Evolutionary conservation across 1,140 invertebrate species (phyloP), one percentile per base, ranked within the genome.

Genomic region (Tetragnatha versicolor): DNA sequence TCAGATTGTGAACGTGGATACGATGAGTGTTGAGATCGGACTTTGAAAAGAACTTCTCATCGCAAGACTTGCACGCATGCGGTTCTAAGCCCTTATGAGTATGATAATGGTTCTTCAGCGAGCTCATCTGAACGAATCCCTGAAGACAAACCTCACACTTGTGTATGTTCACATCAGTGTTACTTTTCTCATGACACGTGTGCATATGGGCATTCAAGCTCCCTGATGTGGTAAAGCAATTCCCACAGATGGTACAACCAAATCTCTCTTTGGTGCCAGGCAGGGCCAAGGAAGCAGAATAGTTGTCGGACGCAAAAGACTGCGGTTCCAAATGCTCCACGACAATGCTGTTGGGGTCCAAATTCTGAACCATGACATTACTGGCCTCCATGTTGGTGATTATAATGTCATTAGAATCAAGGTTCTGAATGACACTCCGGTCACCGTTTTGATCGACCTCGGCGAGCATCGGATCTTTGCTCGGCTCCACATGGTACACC

Each of bases 371-470:
- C 73, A 77, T 77, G 10, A 77, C 53, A 55, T 35, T 55, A 14
- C 31, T 66, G n/a, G 58, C 35, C 35, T 77, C 42, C n/a, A 65
- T 33, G 29, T 20, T 47, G 12, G 73, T 77, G 4, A 77, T 47
- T 3, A 77, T 77, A 9, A 77, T 77, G 42, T 77, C 73, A 66
- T 77, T 77, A 5, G 73, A 77, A 42, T 77, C 73, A 27, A 77
- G 60, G 42, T 77, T 77, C 31, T 77, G 73, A 42, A 77, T 77
- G 9, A 77, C 73, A 55, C 45, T 77, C 12, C 66, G 73, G 33
- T 77, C 73, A 22, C 37, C 55, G 55, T 77, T 66, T 55, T 63
- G 73, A 14, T 49, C 51, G 31, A n/a, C 12, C 25, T 39, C 31
- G 5, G 25, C 31, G 31, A 60, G 25, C 22, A 25, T 17, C n/a